phyloP scores from a whole-genome alignment of 2,113 vertebrate genomes.

The Malurus cyaneus region DNA sequence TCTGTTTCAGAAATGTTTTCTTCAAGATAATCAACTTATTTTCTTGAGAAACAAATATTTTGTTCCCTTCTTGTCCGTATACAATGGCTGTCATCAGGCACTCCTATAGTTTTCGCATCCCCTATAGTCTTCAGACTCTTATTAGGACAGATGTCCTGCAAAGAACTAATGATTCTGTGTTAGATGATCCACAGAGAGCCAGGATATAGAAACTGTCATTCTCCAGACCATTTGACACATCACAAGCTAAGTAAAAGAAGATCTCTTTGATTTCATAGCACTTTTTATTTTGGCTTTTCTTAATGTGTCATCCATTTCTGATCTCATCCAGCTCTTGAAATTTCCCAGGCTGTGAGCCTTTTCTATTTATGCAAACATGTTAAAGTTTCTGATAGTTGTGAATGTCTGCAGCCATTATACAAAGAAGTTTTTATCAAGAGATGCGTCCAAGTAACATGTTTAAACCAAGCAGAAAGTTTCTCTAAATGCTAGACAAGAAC shows the following conservation, averaged over 20 bases:
- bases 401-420: not conserved
- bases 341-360: not conserved
- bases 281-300: not conserved
- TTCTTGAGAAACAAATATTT: not conserved
- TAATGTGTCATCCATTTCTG: not conserved
- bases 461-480: not conserved
- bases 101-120: not conserved
- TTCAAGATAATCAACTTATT: not conserved
- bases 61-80: not conserved
- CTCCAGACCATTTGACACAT: not conserved
- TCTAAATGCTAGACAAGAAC: not conserved
- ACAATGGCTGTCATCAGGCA: not conserved
- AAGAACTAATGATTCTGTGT: not conserved
- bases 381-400: not conserved
- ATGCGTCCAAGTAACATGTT: not conserved
- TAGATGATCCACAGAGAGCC: not conserved
- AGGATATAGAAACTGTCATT: accelerated
- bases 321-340: not conserved
- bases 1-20: not conserved
- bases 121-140: not conserved
- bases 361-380: not conserved
- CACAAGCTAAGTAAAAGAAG: not conserved
- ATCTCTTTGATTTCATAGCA: not conserved
- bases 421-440: not conserved
- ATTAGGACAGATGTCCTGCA: not conserved